These are phyloP conservation scores for Antheraea mylitta DNA, from an alignment of 1,140 invertebrate species.

Conservation along the genomic window DNA sequence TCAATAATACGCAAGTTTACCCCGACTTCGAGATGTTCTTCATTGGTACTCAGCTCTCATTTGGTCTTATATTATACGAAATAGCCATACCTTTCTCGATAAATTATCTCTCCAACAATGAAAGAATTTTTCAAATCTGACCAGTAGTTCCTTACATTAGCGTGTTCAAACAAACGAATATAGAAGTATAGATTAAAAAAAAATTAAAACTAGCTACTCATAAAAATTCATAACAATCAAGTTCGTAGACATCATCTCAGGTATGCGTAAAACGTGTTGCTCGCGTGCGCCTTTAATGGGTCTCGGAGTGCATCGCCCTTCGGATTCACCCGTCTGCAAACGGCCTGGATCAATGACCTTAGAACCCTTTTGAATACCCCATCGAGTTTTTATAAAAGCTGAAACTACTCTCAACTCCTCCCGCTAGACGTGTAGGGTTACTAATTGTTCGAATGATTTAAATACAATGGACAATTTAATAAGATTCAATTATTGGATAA, in stretches of 20 bases:
- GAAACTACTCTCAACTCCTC: constrained; percentile 14
- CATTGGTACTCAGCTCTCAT: too few species aligned
- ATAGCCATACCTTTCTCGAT: too few species aligned
- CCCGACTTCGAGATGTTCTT: too few species aligned
- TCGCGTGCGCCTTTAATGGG: constrained; percentile 21
- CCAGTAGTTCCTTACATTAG: too few species aligned
- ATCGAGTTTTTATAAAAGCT: constrained; percentile 46
- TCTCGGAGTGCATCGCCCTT: constrained; percentile 50
- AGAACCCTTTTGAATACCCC: constrained; percentile 52
- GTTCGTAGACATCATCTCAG: neutral
- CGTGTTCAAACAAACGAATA: too few species aligned
- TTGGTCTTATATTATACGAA: too few species aligned
- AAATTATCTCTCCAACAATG: too few species aligned
- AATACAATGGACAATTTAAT: too few species aligned
- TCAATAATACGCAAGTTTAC: too few species aligned
- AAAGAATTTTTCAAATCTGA: too few species aligned
- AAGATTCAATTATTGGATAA: too few species aligned
- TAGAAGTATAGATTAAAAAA: too few species aligned
- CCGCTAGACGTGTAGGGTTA: neutral
- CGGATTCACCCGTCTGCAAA: constrained; percentile 42
- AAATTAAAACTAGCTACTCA: neutral
- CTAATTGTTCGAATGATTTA: neutral
- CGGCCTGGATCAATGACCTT: constrained; percentile 60
- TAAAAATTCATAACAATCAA: neutral
- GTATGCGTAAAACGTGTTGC: neutral